Evolutionary conservation across 2,797 vertebrate genomes (phyloP), one percentile per base, ranked within the genome.

Genomic region (Setipinna tenuifilis): DNA sequence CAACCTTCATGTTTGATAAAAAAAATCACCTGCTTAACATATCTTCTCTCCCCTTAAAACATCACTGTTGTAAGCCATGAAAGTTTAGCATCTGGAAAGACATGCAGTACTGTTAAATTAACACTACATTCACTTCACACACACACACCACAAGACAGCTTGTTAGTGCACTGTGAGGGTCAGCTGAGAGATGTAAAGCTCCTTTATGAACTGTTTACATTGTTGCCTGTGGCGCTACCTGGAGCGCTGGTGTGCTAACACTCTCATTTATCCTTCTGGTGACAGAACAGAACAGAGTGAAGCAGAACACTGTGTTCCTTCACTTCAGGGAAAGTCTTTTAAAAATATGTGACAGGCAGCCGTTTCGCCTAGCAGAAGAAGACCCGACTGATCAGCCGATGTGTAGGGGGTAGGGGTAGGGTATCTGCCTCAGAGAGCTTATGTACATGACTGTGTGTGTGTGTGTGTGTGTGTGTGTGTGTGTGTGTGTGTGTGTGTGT

Each of bases 381-480:
- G 68, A 41, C 2, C 71, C 68, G 14, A 75, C 68, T 75, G 12
- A 41, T 17, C 23, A 31, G 25, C 25, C 62, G 16, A 28, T 75
- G 5, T 75, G 68, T 75, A 3, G 50, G 2, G 50, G 50, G 50
- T 54, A 54, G 68, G 68, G 68, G 28, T 35, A 6, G 35, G 35
- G 71, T 78, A 78, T 21, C 71, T 41, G 9, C 68, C 68, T 75
- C 25, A 28, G 68, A 17, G 68, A 35, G 16, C 31, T 17, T 16
- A 41, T 75, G 68, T 75, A 54, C 50, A 14, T 54, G 50, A 54
- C 7, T 54, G 7, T 35, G 54, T 59, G 82, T 59, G 31, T 83
- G 61, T 83, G 35, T 83, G 59, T 65, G 59, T 65, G 59, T 44
- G 57, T 83, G 25, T 80, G 12, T 28, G 35, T 61, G 25, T 58